phyloP scores from a whole-genome alignment of 1,140 invertebrate species.

The Polypedilum vanderplanki region DNA sequence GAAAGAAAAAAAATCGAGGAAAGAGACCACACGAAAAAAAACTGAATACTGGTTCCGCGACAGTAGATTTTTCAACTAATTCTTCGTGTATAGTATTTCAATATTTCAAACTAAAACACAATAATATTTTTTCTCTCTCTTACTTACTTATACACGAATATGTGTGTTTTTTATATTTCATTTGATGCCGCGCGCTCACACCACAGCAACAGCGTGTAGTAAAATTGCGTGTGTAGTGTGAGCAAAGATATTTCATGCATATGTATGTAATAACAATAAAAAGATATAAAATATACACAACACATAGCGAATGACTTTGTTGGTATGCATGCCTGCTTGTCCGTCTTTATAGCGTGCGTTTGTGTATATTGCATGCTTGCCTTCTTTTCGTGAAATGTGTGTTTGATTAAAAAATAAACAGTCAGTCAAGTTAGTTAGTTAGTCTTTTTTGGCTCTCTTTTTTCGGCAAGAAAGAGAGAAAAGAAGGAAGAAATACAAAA shows the following conservation, averaged over 20 bases:
- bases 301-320: too few relatives aligned
- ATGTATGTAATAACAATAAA: constrained; percentile 13
- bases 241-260: background rate
- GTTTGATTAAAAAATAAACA: constrained; percentile 20
- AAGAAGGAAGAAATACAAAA: too few relatives aligned
- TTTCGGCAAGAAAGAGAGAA: background rate
- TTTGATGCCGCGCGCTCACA: background rate
- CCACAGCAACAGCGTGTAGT: background rate
- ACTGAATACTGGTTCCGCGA: constrained; percentile 24
- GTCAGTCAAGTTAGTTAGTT: background rate
- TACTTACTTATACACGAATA: background rate
- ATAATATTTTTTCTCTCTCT: background rate
- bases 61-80: constrained; percentile 28
- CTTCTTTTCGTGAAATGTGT: background rate
- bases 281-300: background rate
- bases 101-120: constrained; percentile 21
- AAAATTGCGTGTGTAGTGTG: background rate
- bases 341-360: background rate
- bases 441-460: background rate
- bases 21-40: constrained; percentile 14
- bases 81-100: constrained; percentile 24
- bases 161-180: background rate
- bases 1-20: too few relatives aligned
- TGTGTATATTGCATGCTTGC: background rate
- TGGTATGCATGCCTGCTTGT: background rate